Evolutionary conservation across 1,140 invertebrate species (phyloP), one percentile per base, ranked within the genome.

Genomic region (Archivesica marissinica): DNA sequence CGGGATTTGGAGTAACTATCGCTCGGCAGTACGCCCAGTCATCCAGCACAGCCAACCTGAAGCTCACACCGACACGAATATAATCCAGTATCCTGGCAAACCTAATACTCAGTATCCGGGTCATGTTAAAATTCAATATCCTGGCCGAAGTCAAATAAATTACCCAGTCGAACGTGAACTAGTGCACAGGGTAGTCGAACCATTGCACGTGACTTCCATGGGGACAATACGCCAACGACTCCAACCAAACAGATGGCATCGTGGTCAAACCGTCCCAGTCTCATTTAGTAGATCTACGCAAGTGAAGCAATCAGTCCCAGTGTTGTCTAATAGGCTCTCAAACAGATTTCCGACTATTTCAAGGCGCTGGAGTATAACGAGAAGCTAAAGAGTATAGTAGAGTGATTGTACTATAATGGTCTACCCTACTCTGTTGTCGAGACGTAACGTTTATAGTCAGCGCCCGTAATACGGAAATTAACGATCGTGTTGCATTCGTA

Each of bases 161-260:
- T 64, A 64, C 59, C 59, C 59, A 13, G 59, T 33, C 15, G 59
- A 35, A 3, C 59, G 30, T 9, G 30, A 64, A 13, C 13, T 35
- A 25, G 59, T 64, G 4, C 59, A 64, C 15, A 33, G 59, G 20
- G 59, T 64, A 2, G 38, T 64, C n/a, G 2, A 33, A 35, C 59
- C 59, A 4, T 17, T 64, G 15, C 2, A 35, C 17, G 3, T 9
- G 15, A 1, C 30, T 0, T 64, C 59, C 15, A 25, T 64, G 30
- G 17, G 25, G 13, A 64, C 59, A 2, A 33, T 72, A 1, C n/a
- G 68, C n/a, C 77, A 79, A 33, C 38, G 59, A 2, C 39, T 79
- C 13, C 59, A 64, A 6, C 77, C 77, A 35, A 79, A 79, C 56
- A 64, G 44, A 47, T 79, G 77, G 77, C 77, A 64, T 23, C 56